Evolutionary conservation across 2,797 vertebrate species (phyloP).

Genomic region (Squalus acanthias): DNA sequence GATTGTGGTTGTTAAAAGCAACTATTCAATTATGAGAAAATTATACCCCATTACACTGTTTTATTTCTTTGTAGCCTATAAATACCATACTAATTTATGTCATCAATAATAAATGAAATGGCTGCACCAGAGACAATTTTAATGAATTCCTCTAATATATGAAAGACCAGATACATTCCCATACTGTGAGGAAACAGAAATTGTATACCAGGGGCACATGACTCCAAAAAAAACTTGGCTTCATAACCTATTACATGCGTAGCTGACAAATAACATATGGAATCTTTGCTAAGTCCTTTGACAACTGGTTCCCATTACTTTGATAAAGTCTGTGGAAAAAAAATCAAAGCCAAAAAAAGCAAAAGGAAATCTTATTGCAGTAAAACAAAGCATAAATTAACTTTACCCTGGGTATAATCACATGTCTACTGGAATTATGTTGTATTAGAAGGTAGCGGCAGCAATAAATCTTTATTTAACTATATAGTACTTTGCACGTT

Average conservation of each 20-base stretch:
- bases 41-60: not conserved
- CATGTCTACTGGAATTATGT: slow-evolving; percentile 3
- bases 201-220: slow-evolving; percentile 29
- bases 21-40: not conserved
- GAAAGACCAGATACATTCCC: slow-evolving; percentile 31
- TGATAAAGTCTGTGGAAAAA: slow-evolving; percentile 37
- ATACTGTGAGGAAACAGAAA: slow-evolving; percentile 12
- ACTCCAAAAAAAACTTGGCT: slow-evolving; percentile 34
- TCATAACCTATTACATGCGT: slow-evolving; percentile 12
- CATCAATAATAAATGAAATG: not conserved
- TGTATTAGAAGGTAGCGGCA: slow-evolving; percentile 19
- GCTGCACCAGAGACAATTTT: slow-evolving; percentile 28
- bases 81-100: slow-evolving; percentile 25
- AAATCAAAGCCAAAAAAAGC: slow-evolving; percentile 33
- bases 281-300: slow-evolving; percentile 16
- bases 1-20: not conserved
- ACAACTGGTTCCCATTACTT: slow-evolving; percentile 36
- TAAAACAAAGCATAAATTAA: slow-evolving; percentile 35
- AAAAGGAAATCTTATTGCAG: slow-evolving; percentile 31
- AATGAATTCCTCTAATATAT: slow-evolving; percentile 35
- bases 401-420: not conserved
- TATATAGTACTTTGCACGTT: not conserved
- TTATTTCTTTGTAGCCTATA: not conserved
- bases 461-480: slow-evolving; percentile 17
- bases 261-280: slow-evolving; percentile 34